Conservation (phyloP, 2,888 invertebrate species). For the Cryptus armator region DNA sequence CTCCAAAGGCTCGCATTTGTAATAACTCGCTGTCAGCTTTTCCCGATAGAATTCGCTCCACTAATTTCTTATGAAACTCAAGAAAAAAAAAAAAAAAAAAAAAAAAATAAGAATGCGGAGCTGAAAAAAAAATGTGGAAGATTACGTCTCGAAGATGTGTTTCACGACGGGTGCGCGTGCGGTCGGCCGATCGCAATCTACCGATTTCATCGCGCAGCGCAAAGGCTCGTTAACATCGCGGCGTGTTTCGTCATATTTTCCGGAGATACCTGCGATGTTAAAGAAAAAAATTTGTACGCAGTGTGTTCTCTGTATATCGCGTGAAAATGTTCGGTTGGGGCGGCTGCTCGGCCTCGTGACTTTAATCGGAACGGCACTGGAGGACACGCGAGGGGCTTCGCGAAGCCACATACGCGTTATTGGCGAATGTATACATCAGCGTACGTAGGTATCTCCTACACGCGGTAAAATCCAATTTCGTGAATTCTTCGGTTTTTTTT, state of each 20-base stretch:
- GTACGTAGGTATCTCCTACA: constrained; percentile 43
- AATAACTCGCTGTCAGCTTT: constrained; percentile 11
- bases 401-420: constrained; percentile 60
- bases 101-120: not conserved
- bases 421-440: constrained; percentile 46
- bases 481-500: constrained; percentile 6
- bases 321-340: constrained; percentile 34
- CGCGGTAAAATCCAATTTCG: constrained; percentile 63
- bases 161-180: not conserved
- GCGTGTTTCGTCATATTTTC: constrained; percentile 52
- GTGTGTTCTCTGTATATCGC: constrained; percentile 38
- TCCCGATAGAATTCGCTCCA: constrained; percentile 15
- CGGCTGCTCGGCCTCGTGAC: constrained; percentile 59
- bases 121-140: not conserved
- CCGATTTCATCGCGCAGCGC: constrained; percentile 21
- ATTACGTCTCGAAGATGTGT: constrained; percentile 23
- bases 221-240: constrained; percentile 50
- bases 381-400: constrained; percentile 63
- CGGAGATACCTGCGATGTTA: not conserved
- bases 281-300: constrained; percentile 21
- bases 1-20: not conserved
- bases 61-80: constrained; percentile 18
- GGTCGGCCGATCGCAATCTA: constrained; percentile 21
- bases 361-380: constrained; percentile 47
- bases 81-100: not conserved